phyloP scores from a whole-genome alignment of 1,140 invertebrate species.

The Pseudomyrmex sp. region DNA sequence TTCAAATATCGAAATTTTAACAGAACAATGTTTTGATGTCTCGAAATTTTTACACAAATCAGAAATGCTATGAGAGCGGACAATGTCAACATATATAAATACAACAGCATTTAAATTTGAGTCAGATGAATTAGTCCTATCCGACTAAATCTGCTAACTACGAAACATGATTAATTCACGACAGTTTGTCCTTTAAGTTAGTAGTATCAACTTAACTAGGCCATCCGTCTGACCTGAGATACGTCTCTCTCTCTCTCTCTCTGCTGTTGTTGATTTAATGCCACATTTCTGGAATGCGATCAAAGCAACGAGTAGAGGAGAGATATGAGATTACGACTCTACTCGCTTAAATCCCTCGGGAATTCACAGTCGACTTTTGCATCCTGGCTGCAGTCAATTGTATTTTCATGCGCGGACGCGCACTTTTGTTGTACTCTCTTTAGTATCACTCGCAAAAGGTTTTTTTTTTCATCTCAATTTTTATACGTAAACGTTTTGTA shows the following conservation, averaged over 20 bases:
- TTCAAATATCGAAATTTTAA: conserved; percentile 7
- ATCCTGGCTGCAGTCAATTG: not conserved
- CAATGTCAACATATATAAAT: not conserved
- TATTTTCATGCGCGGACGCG: not conserved
- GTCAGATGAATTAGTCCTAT: not conserved
- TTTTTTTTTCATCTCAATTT: not conserved
- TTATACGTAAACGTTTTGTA: no score
- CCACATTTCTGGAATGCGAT: conserved; percentile 39
- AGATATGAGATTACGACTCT: conserved; percentile 18
- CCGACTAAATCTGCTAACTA: conserved; percentile 19
- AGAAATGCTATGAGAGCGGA: no score
- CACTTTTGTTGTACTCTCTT: not conserved
- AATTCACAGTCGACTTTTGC: not conserved
- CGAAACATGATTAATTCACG: conserved; percentile 32
- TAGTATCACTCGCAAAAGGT: not conserved
- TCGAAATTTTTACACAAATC: no score
- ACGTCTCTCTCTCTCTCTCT: not conserved
- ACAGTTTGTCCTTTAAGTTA: not conserved
- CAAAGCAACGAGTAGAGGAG: not conserved
- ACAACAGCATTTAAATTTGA: not conserved
- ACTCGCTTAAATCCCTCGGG: conserved; percentile 8
- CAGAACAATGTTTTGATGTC: not conserved
- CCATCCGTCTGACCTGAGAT: not conserved
- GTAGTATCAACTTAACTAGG: conserved; percentile 40
- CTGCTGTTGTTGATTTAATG: conserved; percentile 32